Percentiles rank a stretch among this genome's conserved stretches.
Evolutionary conservation across 2,888 invertebrate genomes (phyloP).

Genomic region (Scaptomyza caliginosa): DNA sequence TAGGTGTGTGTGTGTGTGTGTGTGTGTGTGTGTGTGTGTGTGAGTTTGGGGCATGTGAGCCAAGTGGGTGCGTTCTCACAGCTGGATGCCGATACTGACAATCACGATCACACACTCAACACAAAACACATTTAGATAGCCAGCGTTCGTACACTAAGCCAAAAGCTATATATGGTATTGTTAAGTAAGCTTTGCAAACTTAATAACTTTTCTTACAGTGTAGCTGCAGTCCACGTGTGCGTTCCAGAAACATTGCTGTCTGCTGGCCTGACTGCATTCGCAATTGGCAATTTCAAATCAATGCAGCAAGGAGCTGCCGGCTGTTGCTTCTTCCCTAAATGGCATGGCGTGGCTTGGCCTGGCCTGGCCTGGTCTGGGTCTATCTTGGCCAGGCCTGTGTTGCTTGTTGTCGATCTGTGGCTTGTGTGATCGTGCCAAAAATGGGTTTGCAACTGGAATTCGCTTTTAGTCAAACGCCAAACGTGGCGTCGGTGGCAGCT

Average conservation of each 20-base stretch:
- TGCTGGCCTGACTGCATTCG: neutral
- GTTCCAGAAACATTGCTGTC: conserved; percentile 41
- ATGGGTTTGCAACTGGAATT: conserved; percentile 80
- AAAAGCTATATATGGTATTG: neutral
- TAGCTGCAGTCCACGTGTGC: conserved; percentile 68
- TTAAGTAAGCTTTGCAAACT: too few relatives aligned
- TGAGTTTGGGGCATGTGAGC: conserved; percentile 30
- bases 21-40: conserved; percentile 20
- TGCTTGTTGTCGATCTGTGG: conserved; percentile 33
- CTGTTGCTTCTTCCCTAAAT: conserved; percentile 70
- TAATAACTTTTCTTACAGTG: neutral
- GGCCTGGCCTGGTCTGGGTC: conserved; percentile 29
- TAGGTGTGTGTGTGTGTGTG: conserved; percentile 21
- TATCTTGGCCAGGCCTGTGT: conserved; percentile 27
- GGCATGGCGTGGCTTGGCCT: conserved; percentile 48
- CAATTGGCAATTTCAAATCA: conserved; percentile 69
- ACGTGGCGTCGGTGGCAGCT: conserved; percentile 19
- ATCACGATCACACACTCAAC: conserved; percentile 50
- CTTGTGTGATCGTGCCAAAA: conserved; percentile 74
- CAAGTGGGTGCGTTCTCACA: conserved; percentile 79
- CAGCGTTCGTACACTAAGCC: conserved; percentile 47
- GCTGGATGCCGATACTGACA: conserved; percentile 68
- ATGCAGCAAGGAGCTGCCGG: conserved; percentile 41
- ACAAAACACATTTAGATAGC: conserved; percentile 44
- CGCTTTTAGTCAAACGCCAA: conserved; percentile 69